A percentile compares a stretch with the other conserved stretches of the same genome.
These are phyloP conservation scores for Phymorhynchus buccinoides DNA, from an alignment of 1,140 invertebrate species.

Conservation along the genomic window DNA sequence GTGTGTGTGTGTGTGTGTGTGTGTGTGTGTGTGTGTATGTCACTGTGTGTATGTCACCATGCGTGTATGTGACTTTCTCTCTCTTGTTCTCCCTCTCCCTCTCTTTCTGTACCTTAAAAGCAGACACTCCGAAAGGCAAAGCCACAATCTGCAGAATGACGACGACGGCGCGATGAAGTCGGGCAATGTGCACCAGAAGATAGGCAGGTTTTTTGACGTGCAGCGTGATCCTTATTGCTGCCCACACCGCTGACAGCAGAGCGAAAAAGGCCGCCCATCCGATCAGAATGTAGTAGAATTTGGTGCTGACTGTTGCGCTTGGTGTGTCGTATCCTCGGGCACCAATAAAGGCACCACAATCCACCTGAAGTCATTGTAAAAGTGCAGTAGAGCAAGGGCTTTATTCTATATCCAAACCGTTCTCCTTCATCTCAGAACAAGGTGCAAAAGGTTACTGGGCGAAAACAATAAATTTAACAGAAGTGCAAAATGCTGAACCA, in stretches of 20 bases:
- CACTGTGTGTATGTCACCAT: not conserved
- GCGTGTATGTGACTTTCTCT: too few species aligned
- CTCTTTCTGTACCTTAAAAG: constrained; percentile 21
- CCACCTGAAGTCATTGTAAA: constrained; percentile 42
- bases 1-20: too few species aligned
- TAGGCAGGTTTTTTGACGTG: constrained; percentile 51
- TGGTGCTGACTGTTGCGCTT: constrained; percentile 53
- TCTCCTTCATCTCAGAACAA: too few species aligned
- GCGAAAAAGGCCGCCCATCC: constrained; percentile 54
- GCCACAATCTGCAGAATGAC: constrained; percentile 62
- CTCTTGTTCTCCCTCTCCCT: not conserved
- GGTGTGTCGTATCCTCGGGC: constrained; percentile 60
- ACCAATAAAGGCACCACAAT: constrained; percentile 55
- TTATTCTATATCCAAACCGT: too few species aligned
- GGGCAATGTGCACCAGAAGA: constrained; percentile 56
- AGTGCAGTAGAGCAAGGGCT: too few species aligned
- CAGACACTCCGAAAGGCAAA: constrained; percentile 59
- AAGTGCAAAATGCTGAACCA: too few species aligned
- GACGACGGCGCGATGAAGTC: constrained; percentile 56
- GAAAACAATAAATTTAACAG: too few species aligned
- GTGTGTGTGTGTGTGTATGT: not conserved
- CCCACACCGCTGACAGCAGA: constrained; percentile 42
- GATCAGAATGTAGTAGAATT: constrained; percentile 56
- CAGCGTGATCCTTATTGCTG: constrained; percentile 52
- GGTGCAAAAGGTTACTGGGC: too few species aligned